Percentiles rank a stretch among this genome's conserved stretches.
Conservation (phyloP, 2,888 invertebrate genomes). For the Erpobdella octoculata region DNA sequence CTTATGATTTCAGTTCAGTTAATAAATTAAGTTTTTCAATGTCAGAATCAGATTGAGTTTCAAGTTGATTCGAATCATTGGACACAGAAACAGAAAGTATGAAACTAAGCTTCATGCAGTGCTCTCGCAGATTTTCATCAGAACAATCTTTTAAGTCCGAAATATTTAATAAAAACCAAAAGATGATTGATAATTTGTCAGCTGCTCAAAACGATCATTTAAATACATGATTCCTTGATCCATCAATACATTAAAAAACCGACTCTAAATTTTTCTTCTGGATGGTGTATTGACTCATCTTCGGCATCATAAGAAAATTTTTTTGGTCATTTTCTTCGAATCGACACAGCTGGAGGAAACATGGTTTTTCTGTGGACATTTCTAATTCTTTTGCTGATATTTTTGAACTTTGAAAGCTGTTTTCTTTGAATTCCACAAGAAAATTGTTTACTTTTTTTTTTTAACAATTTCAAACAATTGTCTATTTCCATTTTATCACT, state of each 20-base stretch:
- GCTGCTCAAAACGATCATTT: conserved; percentile 1
- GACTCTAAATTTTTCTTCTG: conserved; percentile 1
- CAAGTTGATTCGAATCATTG: neutral
- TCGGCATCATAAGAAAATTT: neutral
- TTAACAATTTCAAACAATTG: neutral
- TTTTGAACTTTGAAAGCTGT: neutral
- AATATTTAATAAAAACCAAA: neutral
- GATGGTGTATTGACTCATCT: neutral
- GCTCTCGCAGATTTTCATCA: conserved; percentile 1
- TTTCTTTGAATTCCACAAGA: conserved; percentile 1
- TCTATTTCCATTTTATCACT: conserved; percentile 1
- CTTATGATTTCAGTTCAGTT: neutral
- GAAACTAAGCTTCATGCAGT: neutral
- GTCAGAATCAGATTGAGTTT: neutral
- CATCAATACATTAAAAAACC: conserved; percentile 1
- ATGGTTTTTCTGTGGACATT: conserved; percentile 1
- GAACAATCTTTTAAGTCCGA: neutral
- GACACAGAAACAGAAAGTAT: neutral
- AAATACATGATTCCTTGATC: neutral
- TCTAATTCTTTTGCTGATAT: neutral
- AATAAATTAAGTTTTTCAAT: neutral
- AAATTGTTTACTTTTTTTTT: neutral
- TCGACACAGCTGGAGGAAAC: neutral
- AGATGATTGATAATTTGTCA: conserved; percentile 1
- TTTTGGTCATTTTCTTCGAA: neutral